Evolutionary conservation across 1,140 invertebrate genomes (phyloP), one percentile per base, ranked within the genome.

Genomic region (Lutraria rhynchaena): DNA sequence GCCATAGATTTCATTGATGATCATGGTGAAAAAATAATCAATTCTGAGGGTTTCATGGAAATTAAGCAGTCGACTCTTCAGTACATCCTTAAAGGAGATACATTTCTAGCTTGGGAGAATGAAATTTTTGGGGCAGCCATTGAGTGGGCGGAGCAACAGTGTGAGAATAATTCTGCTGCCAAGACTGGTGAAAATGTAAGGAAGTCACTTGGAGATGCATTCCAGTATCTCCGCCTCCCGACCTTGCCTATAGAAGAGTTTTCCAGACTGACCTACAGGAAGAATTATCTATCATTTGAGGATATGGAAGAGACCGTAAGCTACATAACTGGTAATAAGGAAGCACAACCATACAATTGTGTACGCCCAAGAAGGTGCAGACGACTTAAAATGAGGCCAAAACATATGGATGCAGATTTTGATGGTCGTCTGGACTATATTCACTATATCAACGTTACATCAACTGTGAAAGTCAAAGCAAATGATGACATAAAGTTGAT

Each of bases 41-140:
- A 67, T 46, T 51, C 63, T 31, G 63, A 67, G 0, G 63, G 41
- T 0, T 67, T 67, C 24, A 31, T 46, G 46, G 63, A 67, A 3
- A 1, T 67, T 5, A 37, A 49, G 41, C 63, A 51, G 17, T 17
- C 63, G 2, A 49, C 63, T 19, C 44, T 67, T 46, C 41, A 67
- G 15, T 67, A 67, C 31, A 29, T 67, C 31, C 5, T 67, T 19
- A 67, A 67, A 51, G 63, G 63, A 1, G 63, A 67, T 67, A 67
- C 63, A 13, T 67, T 67, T 15, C 37, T 67, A 13, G 63, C 63
- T 27, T 41, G 37, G 19, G 63, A 67, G 41, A 46, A 51, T 19
- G 24, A 9, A 13, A 67, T 67, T 22, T 29, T 31, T 13, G 44
- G 49, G 27, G 63, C 63, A 27, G 63, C 41, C 17, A 67, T 67